Base-by-base conservation (phyloP, 2,113 vertebrate species). In the Numenius arquata region DNA sequence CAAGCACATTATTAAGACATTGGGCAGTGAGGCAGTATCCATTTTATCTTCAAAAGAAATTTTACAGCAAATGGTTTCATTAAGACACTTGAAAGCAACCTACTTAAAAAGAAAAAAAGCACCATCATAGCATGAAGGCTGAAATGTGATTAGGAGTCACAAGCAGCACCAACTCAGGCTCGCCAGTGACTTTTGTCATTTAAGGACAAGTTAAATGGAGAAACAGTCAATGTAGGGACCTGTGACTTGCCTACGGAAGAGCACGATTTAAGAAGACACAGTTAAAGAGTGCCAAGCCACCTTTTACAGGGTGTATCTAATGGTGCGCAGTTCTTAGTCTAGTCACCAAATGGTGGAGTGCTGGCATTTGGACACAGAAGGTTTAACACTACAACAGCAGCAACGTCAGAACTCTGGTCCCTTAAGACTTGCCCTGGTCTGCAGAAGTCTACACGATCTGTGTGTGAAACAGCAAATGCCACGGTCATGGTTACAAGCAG, bases 11-110 rank as follows among this genome's bases (percentile, higher is more conserved):
- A 93, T 96, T 96, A 97, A 97, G 97, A 96, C 93, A 95, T 91
- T 53, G 94, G 94, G 95, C 95, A 96, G 85, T 92, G 94, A 97
- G 96, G 95, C 97, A 96, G 85, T 88, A 96, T 85, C 91, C 82
- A 94, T 95, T 96, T 96, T 93, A 79, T 95, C 92, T 93, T 96
- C 80, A 92, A 58, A 95, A 94, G 50, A 94, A 73, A 84, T 88
- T 95, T 92, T 86, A 94, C 82, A 97, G 92, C 95, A 92, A 90
- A 95, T 96, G 94, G 82, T 92, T 97, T 96, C 94, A 90, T 95
- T 96, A 96, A 97, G 95, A 97, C 96, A 96, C 88, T 97, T 95
- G 85, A 96, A 97, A 97, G 92, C 93, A 93, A 94, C 80, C 77
- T 93, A 95, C 71, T 96, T 93, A 23, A 55, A 41, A 3, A 70